A percentile compares a stretch with the other conserved stretches of the same genome.
Conservation (phyloP, 2,797 vertebrate genomes). For the Lycodopsis pacificus region DNA sequence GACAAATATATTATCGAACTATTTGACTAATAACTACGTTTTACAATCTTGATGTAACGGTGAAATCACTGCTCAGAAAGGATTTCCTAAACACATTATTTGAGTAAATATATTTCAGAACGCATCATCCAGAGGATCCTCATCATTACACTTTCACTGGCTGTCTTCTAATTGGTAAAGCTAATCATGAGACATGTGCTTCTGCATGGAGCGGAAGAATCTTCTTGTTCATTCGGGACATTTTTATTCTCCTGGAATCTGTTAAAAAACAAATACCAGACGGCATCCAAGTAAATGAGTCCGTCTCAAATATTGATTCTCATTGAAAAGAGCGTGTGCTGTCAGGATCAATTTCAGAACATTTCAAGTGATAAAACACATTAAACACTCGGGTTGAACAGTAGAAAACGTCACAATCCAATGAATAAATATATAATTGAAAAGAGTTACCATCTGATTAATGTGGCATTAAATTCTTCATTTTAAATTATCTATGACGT, state of each 20-base stretch:
- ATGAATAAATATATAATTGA: neutral
- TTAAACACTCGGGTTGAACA: neutral
- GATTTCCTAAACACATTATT: slow-evolving; percentile 9
- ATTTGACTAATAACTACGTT: neutral
- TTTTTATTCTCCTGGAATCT: slow-evolving; percentile 32
- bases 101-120: slow-evolving; percentile 43
- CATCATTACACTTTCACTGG: slow-evolving; percentile 44
- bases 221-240: slow-evolving; percentile 45
- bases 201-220: slow-evolving; percentile 50
- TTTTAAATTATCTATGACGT: neutral
- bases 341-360: slow-evolving; percentile 14
- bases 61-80: neutral
- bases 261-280: slow-evolving; percentile 6
- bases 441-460: neutral
- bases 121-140: slow-evolving; percentile 41
- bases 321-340: neutral
- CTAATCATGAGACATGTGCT: slow-evolving; percentile 56
- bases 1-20: neutral
- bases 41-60: neutral
- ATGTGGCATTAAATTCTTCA: neutral
- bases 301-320: slow-evolving; percentile 15
- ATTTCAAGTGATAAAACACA: neutral
- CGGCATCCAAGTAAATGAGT: slow-evolving; percentile 19
- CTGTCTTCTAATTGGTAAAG: slow-evolving; percentile 58
- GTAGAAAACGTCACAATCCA: neutral